Base-by-base conservation (phyloP, 2,797 vertebrate species). In the Luscinia luscinia region DNA sequence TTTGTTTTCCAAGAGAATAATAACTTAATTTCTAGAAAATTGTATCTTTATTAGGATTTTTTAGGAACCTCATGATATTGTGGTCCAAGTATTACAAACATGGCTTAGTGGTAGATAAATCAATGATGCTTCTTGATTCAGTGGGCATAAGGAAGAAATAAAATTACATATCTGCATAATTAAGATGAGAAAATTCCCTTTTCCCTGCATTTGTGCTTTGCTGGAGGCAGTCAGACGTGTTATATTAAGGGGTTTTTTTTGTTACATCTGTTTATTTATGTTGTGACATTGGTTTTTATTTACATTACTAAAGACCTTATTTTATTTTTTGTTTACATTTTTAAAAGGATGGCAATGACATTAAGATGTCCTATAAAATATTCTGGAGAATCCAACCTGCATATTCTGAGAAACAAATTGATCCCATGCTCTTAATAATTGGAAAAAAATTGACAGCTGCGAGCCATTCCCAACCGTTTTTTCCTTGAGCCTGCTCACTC, bases 401-500 rank as follows among this genome's bases (percentile, higher is more conserved):
- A 62, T 20, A 46, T 49, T 66, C 74, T 41, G 45, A 89, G 52
- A 81, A 86, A 61, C 32, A 79, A 88, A 82, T 67, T 82, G 63
- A 87, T 93, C 62, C 58, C 23, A 51, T 0, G 0, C 41, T 79
- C 49, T 66, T 89, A 74, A 80, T 89, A 94, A 92, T 2, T 84
- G 66, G 38, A 16, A 73, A 68, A 83, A 63, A 68, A 73, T 12
- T 2, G 9, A 83, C 54, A 64, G 17, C 51, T 54, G 6, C 12
- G 7, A 83, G 49, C 59, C 43, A 72, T 91, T 84, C 61, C 49
- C 46, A 68, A 32, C 11, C 0, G 0, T 46, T 89, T 80, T 72
- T 92, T 87, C 82, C 62, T 83, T 79, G 57, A 45, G 49, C 77
- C 77, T 52, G 12, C 77, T 89, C 82, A 67, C 78, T 94, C 18